Conservation (phyloP, 2,888 invertebrate species). For the Plagodis dolabraria region DNA sequence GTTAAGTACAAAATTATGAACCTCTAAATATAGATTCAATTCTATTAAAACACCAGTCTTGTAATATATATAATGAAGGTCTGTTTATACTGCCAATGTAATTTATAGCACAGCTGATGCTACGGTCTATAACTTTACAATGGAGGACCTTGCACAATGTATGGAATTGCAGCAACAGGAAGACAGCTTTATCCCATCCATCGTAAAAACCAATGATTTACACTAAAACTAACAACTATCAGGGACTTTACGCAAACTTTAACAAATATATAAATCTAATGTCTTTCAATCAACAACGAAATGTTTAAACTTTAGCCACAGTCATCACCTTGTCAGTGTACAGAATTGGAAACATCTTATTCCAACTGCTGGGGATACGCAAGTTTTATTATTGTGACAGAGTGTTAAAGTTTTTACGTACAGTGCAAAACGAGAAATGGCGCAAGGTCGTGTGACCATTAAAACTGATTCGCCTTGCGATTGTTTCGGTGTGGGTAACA, state of each 20-base stretch:
- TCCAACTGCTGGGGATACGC: not conserved
- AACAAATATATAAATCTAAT: conserved; percentile 40
- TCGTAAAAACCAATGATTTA: conserved; percentile 38
- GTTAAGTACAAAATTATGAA: too few relatives aligned
- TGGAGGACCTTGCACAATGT: conserved; percentile 26
- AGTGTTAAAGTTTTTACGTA: conserved; percentile 12
- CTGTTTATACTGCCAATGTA: conserved; percentile 18
- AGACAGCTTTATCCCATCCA: conserved; percentile 24
- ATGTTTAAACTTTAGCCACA: not conserved
- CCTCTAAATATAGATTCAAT: too few relatives aligned
- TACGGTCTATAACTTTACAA: not conserved
- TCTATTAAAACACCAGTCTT: too few relatives aligned
- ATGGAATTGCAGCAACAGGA: conserved; percentile 19
- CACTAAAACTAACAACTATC: conserved; percentile 35
- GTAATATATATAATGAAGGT: not conserved
- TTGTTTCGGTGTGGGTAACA: conserved; percentile 43
- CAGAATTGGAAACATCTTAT: conserved; percentile 1
- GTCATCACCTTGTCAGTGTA: conserved; percentile 12
- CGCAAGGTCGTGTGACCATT: conserved; percentile 55
- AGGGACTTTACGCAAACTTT: conserved; percentile 31
- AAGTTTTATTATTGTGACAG: conserved; percentile 9
- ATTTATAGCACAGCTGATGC: conserved; percentile 6
- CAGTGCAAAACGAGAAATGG: conserved; percentile 46
- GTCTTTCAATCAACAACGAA: conserved; percentile 7
- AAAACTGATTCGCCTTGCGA: conserved; percentile 56